Percentiles rank a stretch among this genome's conserved stretches.
Evolutionary conservation across 2,888 invertebrate genomes (phyloP).

Genomic region (Eristalinus aeneus): DNA sequence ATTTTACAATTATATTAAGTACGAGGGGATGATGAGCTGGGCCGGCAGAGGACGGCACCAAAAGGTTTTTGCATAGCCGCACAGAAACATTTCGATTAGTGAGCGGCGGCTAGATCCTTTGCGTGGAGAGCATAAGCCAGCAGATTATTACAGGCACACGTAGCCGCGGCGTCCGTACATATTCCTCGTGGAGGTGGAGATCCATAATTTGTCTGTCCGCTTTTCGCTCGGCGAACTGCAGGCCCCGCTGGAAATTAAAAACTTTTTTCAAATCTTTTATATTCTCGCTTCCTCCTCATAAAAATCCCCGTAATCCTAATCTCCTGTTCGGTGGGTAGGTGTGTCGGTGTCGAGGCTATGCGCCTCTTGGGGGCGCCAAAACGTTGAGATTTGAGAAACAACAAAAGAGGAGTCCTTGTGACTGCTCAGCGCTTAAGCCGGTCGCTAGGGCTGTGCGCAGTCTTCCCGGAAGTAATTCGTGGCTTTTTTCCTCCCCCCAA

Average conservation of each 20-base stretch:
- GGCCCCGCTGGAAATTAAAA: constrained; percentile 56
- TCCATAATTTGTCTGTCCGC: constrained; percentile 42
- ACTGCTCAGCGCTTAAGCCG: constrained; percentile 14
- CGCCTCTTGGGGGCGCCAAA: not conserved
- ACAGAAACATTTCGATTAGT: constrained; percentile 59
- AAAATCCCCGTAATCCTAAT: constrained; percentile 54
- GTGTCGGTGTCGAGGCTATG: not conserved
- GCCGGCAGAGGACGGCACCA: not conserved
- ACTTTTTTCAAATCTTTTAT: constrained; percentile 59
- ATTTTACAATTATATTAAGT: constrained; percentile 68
- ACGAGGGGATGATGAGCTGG: constrained; percentile 11
- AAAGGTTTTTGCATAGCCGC: constrained; percentile 49
- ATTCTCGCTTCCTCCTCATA: constrained; percentile 29
- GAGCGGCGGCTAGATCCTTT: constrained; percentile 44
- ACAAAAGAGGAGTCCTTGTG: constrained; percentile 33
- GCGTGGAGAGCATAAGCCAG: constrained; percentile 25
- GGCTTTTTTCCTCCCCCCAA: constrained; percentile 46
- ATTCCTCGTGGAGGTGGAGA: constrained; percentile 41
- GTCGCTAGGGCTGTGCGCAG: constrained; percentile 16
- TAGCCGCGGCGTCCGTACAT: not conserved
- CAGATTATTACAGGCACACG: constrained; percentile 49
- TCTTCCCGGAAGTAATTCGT: constrained; percentile 58
- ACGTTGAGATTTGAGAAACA: constrained; percentile 10
- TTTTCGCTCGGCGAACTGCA: not conserved
- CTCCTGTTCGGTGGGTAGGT: constrained; percentile 11